phyloP scores from a whole-genome alignment of 2,113 vertebrate genomes.

The Pseudonaja textilis region DNA sequence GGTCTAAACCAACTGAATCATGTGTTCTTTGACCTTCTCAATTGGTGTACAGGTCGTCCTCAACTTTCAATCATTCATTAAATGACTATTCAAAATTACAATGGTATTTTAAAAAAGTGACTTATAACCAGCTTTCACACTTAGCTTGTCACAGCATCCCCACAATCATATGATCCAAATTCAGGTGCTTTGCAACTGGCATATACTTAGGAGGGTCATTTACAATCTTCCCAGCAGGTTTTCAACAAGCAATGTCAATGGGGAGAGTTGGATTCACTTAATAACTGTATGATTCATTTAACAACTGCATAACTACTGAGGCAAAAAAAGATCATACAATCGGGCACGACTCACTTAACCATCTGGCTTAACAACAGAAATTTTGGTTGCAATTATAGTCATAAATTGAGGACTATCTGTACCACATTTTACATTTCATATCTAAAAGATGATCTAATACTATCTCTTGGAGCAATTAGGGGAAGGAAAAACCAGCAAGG shows the following conservation, averaged over 20 bases:
- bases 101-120: not conserved
- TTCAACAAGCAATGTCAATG: not conserved
- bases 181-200: not conserved
- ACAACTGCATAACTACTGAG: not conserved
- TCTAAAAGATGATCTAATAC: not conserved
- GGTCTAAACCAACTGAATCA: not conserved
- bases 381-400: not conserved
- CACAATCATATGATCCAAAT: not conserved
- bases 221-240: not conserved
- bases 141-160: not conserved
- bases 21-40: not conserved
- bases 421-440: not conserved
- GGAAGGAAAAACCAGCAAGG: not conserved
- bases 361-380: not conserved
- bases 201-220: not conserved
- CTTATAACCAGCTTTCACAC: not conserved
- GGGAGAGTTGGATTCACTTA: not conserved
- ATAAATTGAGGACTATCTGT: not conserved
- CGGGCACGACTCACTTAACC: not conserved
- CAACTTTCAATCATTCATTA: not conserved
- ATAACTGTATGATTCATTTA: not conserved
- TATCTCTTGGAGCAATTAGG: not conserved
- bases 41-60: not conserved
- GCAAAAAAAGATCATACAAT: not conserved
- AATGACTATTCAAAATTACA: not conserved